Base-by-base conservation (phyloP, 2,888 invertebrate genomes). In the Stegana nigrithorax region DNA sequence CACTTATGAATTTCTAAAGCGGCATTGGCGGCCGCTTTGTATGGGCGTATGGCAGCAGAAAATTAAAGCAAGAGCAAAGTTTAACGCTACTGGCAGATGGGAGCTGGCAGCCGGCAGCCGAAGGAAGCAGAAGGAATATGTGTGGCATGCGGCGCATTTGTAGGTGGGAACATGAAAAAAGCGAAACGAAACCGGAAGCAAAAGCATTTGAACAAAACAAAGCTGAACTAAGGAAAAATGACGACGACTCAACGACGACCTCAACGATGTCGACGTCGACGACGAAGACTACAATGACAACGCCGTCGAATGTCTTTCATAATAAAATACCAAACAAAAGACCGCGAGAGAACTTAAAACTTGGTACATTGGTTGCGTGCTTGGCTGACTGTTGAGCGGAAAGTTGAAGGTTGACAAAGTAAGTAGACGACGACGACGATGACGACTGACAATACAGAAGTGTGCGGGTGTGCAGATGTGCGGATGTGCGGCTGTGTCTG, bases 21-120 rank as follows among this genome's bases (percentile, higher is more conserved):
- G n/a, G n/a, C n/a, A n/a, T n/a, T n/a, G n/a, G n/a, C n/a, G n/a
- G n/a, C n/a, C n/a, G 56, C 17, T 8, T 47, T 25, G 19, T 27
- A 25, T 39, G 59, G 42, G 25, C 32, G 26, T 47, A 3, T 42
- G 63, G 61, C 66, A 26, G 6, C 21, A 42, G 23, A 25, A 71
- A 72, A 67, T 73, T 66, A 66, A 69, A 70, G 66, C 66, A 70
- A 64, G 60, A 67, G 68, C 71, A 72, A 78, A 78, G 73, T 68
- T 68, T 60, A 26, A 25, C 25, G 26, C 14, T n/a, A 50, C n/a
- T n/a, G n/a, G n/a, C n/a, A n/a, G n/a, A n/a, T n/a, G n/a, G n/a
- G n/a, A n/a, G n/a, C n/a, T n/a, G n/a, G n/a, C n/a, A n/a, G n/a
- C n/a, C n/a, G n/a, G n/a, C n/a, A n/a, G n/a, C n/a, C 25, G 26